Percentiles rank a stretch among this genome's conserved stretches.
phyloP scores from a whole-genome alignment of 2,888 invertebrate species.

The Hypena proboscidalis region DNA sequence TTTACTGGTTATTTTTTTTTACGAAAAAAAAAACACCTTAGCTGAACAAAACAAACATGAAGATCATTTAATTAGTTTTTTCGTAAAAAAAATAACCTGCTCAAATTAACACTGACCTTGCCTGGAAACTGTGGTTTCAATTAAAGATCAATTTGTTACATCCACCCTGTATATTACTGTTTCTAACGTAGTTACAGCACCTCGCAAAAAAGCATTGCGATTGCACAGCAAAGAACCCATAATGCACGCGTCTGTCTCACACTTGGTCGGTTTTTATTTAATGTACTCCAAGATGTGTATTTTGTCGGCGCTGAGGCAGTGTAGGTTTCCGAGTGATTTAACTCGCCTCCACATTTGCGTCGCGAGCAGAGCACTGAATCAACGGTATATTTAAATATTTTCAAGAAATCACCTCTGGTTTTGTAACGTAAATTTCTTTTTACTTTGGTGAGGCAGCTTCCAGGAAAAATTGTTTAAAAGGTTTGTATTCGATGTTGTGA shows the following conservation, averaged over 20 bases:
- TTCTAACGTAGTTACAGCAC: no score
- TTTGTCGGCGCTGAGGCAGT: constrained; percentile 35
- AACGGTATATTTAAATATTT: constrained; percentile 37
- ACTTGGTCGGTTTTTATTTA: constrained; percentile 14
- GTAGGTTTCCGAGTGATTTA: constrained; percentile 57
- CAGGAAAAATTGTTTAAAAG: background rate
- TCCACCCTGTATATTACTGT: no score
- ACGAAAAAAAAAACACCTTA: no score
- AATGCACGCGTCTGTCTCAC: background rate
- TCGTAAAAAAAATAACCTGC: no score
- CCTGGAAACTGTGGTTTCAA: no score
- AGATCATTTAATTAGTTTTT: no score
- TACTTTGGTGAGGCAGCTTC: constrained; percentile 13
- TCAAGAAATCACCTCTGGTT: constrained; percentile 27
- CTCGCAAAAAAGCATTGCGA: no score
- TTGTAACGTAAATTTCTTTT: constrained; percentile 1
- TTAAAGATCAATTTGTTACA: no score
- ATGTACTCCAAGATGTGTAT: constrained; percentile 19
- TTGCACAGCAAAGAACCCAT: background rate
- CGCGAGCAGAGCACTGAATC: constrained; percentile 40
- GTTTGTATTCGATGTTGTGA: background rate
- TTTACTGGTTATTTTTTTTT: no score
- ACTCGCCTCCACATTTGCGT: constrained; percentile 43
- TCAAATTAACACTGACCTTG: no score
- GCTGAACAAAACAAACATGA: no score